Evolutionary conservation across 2,888 invertebrate species (phyloP), one percentile per base, ranked within the genome.

Genomic region (Cantharis rufa): DNA sequence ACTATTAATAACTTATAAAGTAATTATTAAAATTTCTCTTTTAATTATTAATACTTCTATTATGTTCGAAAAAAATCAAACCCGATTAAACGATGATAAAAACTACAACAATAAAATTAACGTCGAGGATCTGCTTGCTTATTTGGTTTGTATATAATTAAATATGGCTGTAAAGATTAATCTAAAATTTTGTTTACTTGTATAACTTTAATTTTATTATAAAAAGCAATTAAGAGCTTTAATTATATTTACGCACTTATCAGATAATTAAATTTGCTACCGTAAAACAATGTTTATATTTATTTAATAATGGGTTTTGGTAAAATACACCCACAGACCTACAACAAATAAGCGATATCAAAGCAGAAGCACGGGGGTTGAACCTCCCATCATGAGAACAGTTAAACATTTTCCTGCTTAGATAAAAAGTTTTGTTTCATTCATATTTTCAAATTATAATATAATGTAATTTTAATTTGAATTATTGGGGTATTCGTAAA

Each of bases 1-100:
- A 66, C 64, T 18, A 66, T 66, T 66, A 66, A 66, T 66, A 66
- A 66, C 64, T 18, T 66, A 66, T 66, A 18, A 66, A 66, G 64
- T 16, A 66, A 66, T 66, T 66, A 66, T 66, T 66, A 66, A 66
- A 66, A 66, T 21, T 66, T 66, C 64, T 66, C 64, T 66, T 66
- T 66, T 66, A 66, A 66, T 66, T 66, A 66, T 21, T 66, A 24
- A 66, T 66, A 66, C 10, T 66, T 66, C 24, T 24, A 66, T 66
- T n/a, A 66, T 66, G 64, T 66, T 24, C 24, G 16, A 21, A 66
- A 66, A 63, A 66, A 66, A 11, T 66, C 24, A 66, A 13, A n/a
- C 4, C 13, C 64, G 64, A 24, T n/a, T 21, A 66, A 24, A 66
- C 24, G 64, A 66, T 21, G 64, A 66, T 66, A 18, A 66, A 48